Evolutionary conservation across 2,797 vertebrate genomes (phyloP), one percentile per base, ranked within the genome.

Genomic region (Emys orbicularis): DNA sequence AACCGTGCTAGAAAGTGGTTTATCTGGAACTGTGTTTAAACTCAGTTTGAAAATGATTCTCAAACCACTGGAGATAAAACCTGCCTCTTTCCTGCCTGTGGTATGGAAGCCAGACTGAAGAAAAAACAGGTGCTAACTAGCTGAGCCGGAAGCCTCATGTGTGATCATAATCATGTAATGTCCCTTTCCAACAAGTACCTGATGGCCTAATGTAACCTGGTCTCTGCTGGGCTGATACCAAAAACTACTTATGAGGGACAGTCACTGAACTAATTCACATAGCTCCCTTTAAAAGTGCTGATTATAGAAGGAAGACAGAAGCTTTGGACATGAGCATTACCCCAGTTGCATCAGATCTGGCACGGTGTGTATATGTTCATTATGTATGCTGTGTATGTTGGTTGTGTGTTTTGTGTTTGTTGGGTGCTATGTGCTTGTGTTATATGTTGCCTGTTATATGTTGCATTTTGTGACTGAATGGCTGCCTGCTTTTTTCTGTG

Each of bases 221-320:
- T 91, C 79, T 82, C 92, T 53, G 57, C 85, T 47, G 65, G 83
- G 81, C 86, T 82, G 90, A 85, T 94, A 68, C 68, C 1, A 4
- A 47, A 13, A 80, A 25, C 94, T 90, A 97, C 92, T 96, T 96
- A 96, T 88, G 31, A 91, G 94, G 96, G 89, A 94, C 76, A 97
- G 95, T 96, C 96, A 90, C 92, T 93, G 86, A 91, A 54, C 56
- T 25, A 84, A 91, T 79, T 81, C 74, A 88, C 10, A 79, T 81
- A 61, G 88, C 2, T 2, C 81, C 92, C 93, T 94, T 84, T 3
- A 0, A 84, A 74, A 92, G 95, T 0, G 13, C 90, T 91, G 81
- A 88, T 95, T 93, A 86, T 92, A 95, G 87, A 96, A 95, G 68
- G 88, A 95, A 96, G 86, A 74, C 94, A 93, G 44, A 76, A 86